Evolutionary conservation across 2,888 invertebrate genomes (phyloP), one percentile per base, ranked within the genome.

Genomic region (Diplolepis rosae): DNA sequence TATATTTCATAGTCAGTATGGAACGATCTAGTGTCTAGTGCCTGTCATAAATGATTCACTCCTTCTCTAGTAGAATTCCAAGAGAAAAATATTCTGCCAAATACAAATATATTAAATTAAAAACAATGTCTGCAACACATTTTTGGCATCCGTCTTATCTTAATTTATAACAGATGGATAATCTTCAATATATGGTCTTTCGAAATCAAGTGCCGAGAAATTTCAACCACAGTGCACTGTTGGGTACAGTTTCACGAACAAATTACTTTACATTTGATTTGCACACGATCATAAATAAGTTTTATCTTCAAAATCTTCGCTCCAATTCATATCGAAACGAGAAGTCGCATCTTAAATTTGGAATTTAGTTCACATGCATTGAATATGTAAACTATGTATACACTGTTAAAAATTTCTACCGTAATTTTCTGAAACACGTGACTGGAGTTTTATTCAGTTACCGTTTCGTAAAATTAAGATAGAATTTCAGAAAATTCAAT

Each of bases 311-410:
- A 42, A 7, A 42, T 56, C 18, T 56, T 13, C 32, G 13, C 27
- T 51, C 18, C 22, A 56, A 11, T 56, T 35, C 32, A 32, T 56
- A 56, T 56, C 32, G 22, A 56, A 56, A 56, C 56, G 56, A 56
- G 56, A 13, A 56, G 30, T 32, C 32, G 18, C 22, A 32, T 32
- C 35, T 32, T 22, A 35, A 56, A n/a, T n/a, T n/a, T n/a, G n/a
- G n/a, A n/a, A n/a, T n/a, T n/a, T n/a, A n/a, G n/a, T n/a, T n/a
- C n/a, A n/a, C n/a, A n/a, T n/a, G n/a, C n/a, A n/a, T n/a, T n/a
- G n/a, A n/a, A n/a, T n/a, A n/a, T n/a, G n/a, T n/a, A n/a, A n/a
- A n/a, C n/a, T n/a, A n/a, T n/a, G n/a, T n/a, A n/a, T n/a, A n/a
- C n/a, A n/a, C n/a, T n/a, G n/a, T n/a, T n/a, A n/a, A n/a, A n/a